Evolutionary conservation across 2,888 invertebrate genomes (phyloP).

Genomic region (Apocheima hispidaria): DNA sequence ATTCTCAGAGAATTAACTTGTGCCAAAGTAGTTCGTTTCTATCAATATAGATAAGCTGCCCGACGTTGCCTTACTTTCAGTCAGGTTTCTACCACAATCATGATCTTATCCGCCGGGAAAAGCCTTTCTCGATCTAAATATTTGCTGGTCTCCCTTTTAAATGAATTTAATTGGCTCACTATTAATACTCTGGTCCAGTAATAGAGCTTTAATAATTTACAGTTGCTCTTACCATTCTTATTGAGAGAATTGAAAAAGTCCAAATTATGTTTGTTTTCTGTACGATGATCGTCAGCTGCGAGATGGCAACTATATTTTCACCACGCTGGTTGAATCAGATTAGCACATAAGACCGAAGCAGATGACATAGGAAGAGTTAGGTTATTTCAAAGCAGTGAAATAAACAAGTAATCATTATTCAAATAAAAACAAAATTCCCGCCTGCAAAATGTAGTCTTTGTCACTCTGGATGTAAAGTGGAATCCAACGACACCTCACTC

Average conservation of each 20-base stretch:
- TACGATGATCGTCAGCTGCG: too few relatives aligned
- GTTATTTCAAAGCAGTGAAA: too few relatives aligned
- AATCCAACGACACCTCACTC: too few relatives aligned
- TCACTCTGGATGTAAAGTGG: too few relatives aligned
- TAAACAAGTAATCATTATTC: too few relatives aligned
- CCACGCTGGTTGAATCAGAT: too few relatives aligned
- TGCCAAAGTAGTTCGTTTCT: neutral
- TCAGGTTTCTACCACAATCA: constrained; percentile 30
- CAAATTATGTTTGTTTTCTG: neutral
- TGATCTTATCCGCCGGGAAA: constrained; percentile 29
- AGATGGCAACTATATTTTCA: neutral
- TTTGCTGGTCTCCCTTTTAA: constrained; percentile 37
- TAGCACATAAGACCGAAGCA: too few relatives aligned
- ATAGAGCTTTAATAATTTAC: constrained; percentile 9
- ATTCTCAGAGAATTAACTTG: neutral
- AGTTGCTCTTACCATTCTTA: neutral
- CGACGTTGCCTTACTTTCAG: neutral
- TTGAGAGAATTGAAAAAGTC: neutral
- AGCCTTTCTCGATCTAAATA: constrained; percentile 37
- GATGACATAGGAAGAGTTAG: too few relatives aligned
- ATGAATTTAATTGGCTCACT: constrained; percentile 28
- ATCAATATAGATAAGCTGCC: constrained; percentile 11
- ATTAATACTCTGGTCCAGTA: constrained; percentile 9
- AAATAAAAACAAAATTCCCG: too few relatives aligned
- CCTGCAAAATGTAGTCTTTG: too few relatives aligned